phyloP scores from a whole-genome alignment of 2,113 vertebrate genomes.

The Maccullochella peelii region DNA sequence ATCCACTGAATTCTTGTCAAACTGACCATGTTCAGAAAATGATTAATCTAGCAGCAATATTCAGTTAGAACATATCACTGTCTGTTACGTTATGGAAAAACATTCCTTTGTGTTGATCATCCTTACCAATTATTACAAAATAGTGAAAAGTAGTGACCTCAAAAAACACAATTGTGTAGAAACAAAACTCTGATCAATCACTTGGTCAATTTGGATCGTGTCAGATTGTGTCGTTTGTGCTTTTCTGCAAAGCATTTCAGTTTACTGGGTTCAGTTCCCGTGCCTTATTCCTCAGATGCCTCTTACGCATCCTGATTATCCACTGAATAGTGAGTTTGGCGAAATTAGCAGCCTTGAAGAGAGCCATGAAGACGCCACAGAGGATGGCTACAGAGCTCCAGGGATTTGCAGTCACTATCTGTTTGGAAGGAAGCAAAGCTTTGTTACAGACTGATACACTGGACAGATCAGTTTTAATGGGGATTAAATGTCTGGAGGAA shows the following conservation, averaged over 20 bases:
- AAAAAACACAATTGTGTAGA: background rate
- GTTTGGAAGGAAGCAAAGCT: conserved; percentile 12
- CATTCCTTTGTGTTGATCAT: background rate
- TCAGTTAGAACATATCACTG: background rate
- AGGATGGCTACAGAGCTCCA: conserved; percentile 96
- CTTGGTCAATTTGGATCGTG: background rate
- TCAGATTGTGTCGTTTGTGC: background rate
- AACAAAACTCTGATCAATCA: conserved; percentile 9
- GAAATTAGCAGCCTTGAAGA: conserved; percentile 98
- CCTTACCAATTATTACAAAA: background rate
- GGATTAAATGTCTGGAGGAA: background rate
- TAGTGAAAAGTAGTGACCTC: background rate
- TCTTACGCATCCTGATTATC: conserved; percentile 94
- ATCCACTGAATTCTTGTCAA: background rate
- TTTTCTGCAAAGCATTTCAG: conserved; percentile 74
- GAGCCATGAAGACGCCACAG: conserved; percentile 95
- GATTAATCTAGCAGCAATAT: background rate
- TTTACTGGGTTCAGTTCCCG: conserved; percentile 88
- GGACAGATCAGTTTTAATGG: background rate
- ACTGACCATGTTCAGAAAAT: conserved; percentile 1
- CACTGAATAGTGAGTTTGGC: conserved; percentile 94
- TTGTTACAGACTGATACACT: background rate
- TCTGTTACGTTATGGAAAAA: background rate
- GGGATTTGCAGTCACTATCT: conserved; percentile 97
- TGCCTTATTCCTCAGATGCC: conserved; percentile 87